Evolutionary conservation across 2,888 invertebrate genomes (phyloP).

Genomic region (Anorthoa munda): DNA sequence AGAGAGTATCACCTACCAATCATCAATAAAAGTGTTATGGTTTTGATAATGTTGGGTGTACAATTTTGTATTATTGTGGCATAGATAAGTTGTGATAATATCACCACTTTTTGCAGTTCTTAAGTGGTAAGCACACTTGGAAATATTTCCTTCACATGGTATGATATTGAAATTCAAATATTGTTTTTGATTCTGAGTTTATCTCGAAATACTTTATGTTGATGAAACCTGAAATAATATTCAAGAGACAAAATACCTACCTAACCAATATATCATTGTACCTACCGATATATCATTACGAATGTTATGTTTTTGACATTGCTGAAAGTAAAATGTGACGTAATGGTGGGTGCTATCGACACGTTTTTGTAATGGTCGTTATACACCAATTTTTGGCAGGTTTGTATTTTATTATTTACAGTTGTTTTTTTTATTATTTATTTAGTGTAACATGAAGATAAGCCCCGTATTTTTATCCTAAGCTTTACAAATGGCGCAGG

Average conservation of each 20-base stretch:
- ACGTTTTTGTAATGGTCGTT: background rate
- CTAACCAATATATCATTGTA: background rate
- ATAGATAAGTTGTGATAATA: background rate
- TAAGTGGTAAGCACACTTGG: too few species aligned
- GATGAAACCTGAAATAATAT: background rate
- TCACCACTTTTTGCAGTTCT: background rate
- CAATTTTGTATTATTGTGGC: background rate
- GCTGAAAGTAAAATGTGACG: background rate
- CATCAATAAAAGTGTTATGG: conserved; percentile 12
- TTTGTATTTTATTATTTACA: background rate
- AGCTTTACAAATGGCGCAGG: too few species aligned
- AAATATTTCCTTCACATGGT: too few species aligned
- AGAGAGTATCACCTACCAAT: conserved; percentile 19
- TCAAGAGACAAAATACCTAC: background rate
- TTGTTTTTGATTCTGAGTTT: too few species aligned
- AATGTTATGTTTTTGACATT: background rate
- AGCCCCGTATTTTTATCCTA: too few species aligned
- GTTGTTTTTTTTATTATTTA: too few species aligned
- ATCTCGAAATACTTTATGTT: background rate
- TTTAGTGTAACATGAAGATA: too few species aligned
- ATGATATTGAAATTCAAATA: too few species aligned
- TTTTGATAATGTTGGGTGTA: background rate
- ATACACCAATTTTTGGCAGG: background rate
- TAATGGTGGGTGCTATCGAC: background rate
- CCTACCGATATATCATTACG: background rate